These are phyloP conservation scores for Chironomus riparius DNA, from an alignment of 2,888 invertebrate genomes.

Conservation along the genomic window DNA sequence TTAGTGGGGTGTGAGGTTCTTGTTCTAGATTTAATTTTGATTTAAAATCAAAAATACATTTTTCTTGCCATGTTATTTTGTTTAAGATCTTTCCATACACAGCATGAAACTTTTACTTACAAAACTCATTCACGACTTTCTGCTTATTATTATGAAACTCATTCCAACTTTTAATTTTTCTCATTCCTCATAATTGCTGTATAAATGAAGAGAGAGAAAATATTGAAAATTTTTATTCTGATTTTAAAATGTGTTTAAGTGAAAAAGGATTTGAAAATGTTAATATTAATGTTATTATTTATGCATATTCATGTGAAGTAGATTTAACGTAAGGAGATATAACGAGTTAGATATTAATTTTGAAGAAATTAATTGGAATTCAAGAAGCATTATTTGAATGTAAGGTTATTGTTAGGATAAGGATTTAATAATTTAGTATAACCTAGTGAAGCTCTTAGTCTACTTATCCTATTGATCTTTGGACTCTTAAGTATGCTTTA, in stretches of 20 bases:
- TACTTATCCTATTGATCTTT: too few relatives aligned
- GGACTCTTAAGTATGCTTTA: too few relatives aligned
- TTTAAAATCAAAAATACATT: constrained; percentile 16
- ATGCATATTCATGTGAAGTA: constrained; percentile 7
- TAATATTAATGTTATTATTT: constrained; percentile 8
- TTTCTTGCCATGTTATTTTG: background rate
- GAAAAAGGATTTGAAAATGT: constrained; percentile 20
- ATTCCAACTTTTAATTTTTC: background rate
- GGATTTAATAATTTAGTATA: too few relatives aligned
- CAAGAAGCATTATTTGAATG: background rate
- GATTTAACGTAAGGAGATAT: background rate
- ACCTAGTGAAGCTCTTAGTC: too few relatives aligned
- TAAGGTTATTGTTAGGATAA: too few relatives aligned
- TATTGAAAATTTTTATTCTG: background rate
- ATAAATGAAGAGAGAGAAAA: too few relatives aligned
- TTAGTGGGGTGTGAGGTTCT: background rate
- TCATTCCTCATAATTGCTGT: background rate
- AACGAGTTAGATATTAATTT: too few relatives aligned
- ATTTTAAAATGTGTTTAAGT: constrained; percentile 23
- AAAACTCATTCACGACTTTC: too few relatives aligned
- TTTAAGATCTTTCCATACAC: background rate
- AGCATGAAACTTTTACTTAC: constrained; percentile 8
- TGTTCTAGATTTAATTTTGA: constrained; percentile 26
- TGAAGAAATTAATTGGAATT: background rate
- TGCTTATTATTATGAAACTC: background rate